Conservation (phyloP, 1,140 invertebrate genomes). For the Drosophila micromelanica region DNA sequence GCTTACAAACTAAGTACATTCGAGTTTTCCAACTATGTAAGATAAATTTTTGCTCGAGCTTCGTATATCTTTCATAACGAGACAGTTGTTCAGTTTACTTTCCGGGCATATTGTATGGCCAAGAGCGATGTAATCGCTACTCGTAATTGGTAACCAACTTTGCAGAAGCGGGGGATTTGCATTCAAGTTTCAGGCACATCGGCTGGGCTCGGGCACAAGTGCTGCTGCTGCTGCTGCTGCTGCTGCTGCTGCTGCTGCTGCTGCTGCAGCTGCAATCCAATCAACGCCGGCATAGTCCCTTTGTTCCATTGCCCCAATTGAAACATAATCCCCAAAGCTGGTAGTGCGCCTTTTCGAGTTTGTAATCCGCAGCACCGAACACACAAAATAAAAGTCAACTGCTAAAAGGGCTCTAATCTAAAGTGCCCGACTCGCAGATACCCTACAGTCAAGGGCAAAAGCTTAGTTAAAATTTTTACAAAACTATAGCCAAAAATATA, state of each 20-base stretch:
- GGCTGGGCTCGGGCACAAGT: conserved; percentile 12
- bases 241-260: too few species aligned
- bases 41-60: too few species aligned
- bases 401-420: not conserved
- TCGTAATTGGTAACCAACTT: not conserved
- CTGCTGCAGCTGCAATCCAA: conserved; percentile 34
- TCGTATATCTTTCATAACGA: not conserved
- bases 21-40: too few species aligned
- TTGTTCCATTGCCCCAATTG: conserved; percentile 58
- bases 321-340: conserved; percentile 59
- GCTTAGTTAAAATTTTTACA: too few species aligned
- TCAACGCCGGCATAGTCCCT: conserved; percentile 31
- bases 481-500: too few species aligned
- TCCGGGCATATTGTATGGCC: not conserved
- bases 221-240: too few species aligned
- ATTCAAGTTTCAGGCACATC: not conserved
- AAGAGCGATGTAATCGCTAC: conserved; percentile 1
- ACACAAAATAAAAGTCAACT: conserved; percentile 32
- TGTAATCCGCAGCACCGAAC: conserved; percentile 61
- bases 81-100: not conserved
- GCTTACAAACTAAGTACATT: too few species aligned
- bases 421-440: not conserved
- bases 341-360: conserved; percentile 58
- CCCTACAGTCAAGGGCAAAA: not conserved
- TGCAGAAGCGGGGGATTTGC: not conserved